Base-by-base conservation (phyloP, 2,113 vertebrate species). In the Gnathonemus longibarbis region DNA sequence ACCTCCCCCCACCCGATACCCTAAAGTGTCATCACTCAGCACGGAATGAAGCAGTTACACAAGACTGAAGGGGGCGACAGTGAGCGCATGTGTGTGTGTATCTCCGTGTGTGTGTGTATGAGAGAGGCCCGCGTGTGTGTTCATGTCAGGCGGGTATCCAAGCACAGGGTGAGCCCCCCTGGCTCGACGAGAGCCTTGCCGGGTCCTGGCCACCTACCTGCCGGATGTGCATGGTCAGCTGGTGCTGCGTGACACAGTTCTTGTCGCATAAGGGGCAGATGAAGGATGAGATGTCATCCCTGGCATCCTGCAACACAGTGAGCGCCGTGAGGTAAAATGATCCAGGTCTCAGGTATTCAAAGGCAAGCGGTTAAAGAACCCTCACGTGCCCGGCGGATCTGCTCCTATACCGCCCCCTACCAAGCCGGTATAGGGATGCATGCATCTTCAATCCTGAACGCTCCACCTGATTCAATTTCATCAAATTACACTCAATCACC, bases 191-290 rank as follows among this genome's bases (percentile, higher is more conserved):
- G 21, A 58, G 56, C 21, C 56, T 8, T n/a, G 56, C 56, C 7
- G 9, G n/a, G 9, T n/a, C 49, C 19, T 0, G 19, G 21, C 56
- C 52, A 11, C 90, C 0, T 95, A 99, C 98, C 98, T 99, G 98
- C 93, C 98, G 96, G 92, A 99, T 99, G 95, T 99, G 98, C 98
- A 99, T 99, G 90, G 98, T 99, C 93, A 99, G 94, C 94, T 97
- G 96, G 92, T 99, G 98, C 90, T 98, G 98, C 2, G 98, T 97
- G 88, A 95, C 95, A 94, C 98, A 99, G 95, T 96, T 94, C 94
- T 98, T 99, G 91, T 98, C 96, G 95, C 98, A 99, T 88, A 99
- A 95, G 6, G 98, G 98, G 91, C 98, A 99, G 91, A 93, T 97
- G 90, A 96, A 98, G 89, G 96, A 95, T 91, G 96, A 96, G 93